Conservation (phyloP, 2,797 vertebrate species). For the Chelidonichthys spinosus region DNA sequence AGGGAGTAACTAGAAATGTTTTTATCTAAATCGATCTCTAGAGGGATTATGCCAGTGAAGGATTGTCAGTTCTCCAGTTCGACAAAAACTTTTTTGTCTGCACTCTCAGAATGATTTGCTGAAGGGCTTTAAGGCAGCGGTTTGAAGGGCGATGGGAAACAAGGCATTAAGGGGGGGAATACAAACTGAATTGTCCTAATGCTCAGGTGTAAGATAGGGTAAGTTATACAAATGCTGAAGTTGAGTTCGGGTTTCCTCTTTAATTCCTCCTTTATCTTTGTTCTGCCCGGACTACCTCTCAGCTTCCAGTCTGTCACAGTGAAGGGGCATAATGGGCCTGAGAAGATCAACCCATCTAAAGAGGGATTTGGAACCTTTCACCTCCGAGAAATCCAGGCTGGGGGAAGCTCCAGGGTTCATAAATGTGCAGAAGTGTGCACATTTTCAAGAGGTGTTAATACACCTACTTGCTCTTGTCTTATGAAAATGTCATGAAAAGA, state of each 20-base stretch:
- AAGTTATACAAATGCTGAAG: conserved; percentile 84
- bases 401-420: conserved; percentile 69
- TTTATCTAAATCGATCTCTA: conserved; percentile 3
- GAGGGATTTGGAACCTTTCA: conserved; percentile 86
- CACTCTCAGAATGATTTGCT: conserved; percentile 56
- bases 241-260: conserved; percentile 78
- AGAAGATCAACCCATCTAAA: conserved; percentile 86
- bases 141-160: conserved; percentile 76
- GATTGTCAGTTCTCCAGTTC: conserved; percentile 25
- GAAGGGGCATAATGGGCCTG: conserved; percentile 82
- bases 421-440: conserved; percentile 75
- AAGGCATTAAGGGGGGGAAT: conserved; percentile 70
- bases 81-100: conserved; percentile 39
- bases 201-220: conserved; percentile 76
- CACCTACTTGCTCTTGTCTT: conserved; percentile 64
- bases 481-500: conserved; percentile 65
- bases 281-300: conserved; percentile 73
- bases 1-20: not conserved
- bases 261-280: conserved; percentile 82
- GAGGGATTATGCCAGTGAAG: conserved; percentile 18
- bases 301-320: conserved; percentile 79
- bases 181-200: conserved; percentile 75
- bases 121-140: conserved; percentile 39
- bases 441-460: conserved; percentile 75
- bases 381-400: conserved; percentile 78